Base-by-base conservation (phyloP, 2,888 invertebrate genomes). In the Polylopha cassiicola region DNA sequence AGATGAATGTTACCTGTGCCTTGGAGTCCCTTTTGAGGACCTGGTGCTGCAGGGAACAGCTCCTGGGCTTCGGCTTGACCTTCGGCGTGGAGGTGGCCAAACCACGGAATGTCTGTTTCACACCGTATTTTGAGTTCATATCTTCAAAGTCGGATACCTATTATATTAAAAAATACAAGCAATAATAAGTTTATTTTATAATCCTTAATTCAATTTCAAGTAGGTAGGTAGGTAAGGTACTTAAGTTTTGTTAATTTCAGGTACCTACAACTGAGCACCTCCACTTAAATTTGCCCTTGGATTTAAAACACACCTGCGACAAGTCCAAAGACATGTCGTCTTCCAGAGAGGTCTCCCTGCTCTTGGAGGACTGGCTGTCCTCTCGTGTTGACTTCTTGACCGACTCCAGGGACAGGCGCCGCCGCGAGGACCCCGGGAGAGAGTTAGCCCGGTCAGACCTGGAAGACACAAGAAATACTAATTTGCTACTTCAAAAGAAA, bases 111-210 rank as follows among this genome's bases (percentile, higher is more conserved):
- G 65, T 68, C 5, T 49, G 46, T 13, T 52, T 61, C 3, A 65
- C 36, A 0, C 78, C 76, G 43, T 77, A 74, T 31, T 80, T 82
- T 0, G 73, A 70, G 45, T 59, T 69, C 0, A 58, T 62, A 37
- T 82, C 79, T 47, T 82, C 81, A 47, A 82, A 80, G 36, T 82
- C 80, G 15, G 84, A 82, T 0, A 82, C 73, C 84, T 84, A n/a
- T n/a, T n/a, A n/a, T n/a, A n/a, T n/a, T n/a, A n/a, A n/a, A n/a
- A n/a, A n/a, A n/a, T n/a, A n/a, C n/a, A n/a, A n/a, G n/a, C n/a
- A n/a, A n/a, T n/a, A n/a, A n/a, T n/a, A n/a, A n/a, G n/a, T n/a
- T n/a, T n/a, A n/a, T n/a, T n/a, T n/a, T n/a, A n/a, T n/a, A n/a
- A n/a, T n/a, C n/a, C n/a, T n/a, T 5, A 18, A 18, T 5, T 5